Evolutionary conservation across 2,888 invertebrate genomes (phyloP).

Genomic region (Endomychus coccineus): DNA sequence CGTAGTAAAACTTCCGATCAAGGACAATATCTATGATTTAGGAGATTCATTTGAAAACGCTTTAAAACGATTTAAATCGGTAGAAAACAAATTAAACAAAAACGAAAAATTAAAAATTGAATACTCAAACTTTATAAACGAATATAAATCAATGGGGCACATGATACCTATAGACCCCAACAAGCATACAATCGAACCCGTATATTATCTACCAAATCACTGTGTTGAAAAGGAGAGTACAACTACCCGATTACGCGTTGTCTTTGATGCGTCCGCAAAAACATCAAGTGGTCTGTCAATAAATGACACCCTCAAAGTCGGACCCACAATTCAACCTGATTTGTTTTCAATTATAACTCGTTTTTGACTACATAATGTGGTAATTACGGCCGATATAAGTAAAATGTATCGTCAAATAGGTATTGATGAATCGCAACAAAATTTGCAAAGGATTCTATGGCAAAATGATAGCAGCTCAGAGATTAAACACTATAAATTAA

Average conservation of each 20-base stretch:
- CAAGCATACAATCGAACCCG: background rate
- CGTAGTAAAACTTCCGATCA: slow-evolving; percentile 1
- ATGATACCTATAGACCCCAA: background rate
- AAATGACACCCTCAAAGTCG: slow-evolving; percentile 26
- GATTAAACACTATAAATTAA: slow-evolving; percentile 18
- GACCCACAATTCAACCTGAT: slow-evolving; percentile 32
- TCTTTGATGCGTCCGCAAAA: slow-evolving; percentile 23
- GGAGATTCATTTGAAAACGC: background rate
- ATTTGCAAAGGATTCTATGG: slow-evolving; percentile 37
- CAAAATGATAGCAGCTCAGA: slow-evolving; percentile 18
- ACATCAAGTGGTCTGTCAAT: slow-evolving; percentile 27
- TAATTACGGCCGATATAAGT: slow-evolving; percentile 34
- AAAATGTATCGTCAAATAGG: slow-evolving; percentile 37
- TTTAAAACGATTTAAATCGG: background rate
- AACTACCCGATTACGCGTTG: background rate
- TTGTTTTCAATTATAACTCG: slow-evolving; percentile 29
- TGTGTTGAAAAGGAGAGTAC: slow-evolving; percentile 1
- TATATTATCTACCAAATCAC: slow-evolving; percentile 3
- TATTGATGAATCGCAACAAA: slow-evolving; percentile 24
- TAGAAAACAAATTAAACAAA: background rate
- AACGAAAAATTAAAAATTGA: background rate
- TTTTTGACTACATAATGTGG: slow-evolving; percentile 27
- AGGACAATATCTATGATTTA: background rate
- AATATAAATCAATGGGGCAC: background rate
- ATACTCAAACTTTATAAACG: background rate